phyloP scores from a whole-genome alignment of 2,888 invertebrate species.

The Deilephila elpenor region DNA sequence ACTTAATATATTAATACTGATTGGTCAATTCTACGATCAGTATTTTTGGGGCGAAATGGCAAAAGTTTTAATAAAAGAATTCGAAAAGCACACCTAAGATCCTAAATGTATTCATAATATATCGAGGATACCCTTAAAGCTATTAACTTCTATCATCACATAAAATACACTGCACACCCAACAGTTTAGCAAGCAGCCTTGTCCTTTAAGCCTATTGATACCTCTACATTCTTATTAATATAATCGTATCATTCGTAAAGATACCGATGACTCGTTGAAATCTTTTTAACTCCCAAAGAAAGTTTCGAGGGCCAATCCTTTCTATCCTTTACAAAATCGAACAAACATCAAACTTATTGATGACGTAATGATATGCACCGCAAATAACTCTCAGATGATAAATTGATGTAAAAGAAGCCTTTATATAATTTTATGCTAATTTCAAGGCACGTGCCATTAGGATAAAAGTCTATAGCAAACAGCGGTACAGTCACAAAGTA shows the following conservation, averaged over 20 bases:
- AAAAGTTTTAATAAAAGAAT: too few species aligned
- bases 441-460: slow-evolving; percentile 47
- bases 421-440: slow-evolving; percentile 32
- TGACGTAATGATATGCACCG: slow-evolving; percentile 29
- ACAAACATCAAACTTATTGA: slow-evolving; percentile 9
- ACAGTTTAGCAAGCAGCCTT: not conserved
- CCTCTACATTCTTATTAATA: not conserved
- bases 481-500: slow-evolving; percentile 45
- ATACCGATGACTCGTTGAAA: slow-evolving; percentile 4
- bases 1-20: too few species aligned
- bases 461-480: slow-evolving; percentile 31
- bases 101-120: not conserved
- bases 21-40: too few species aligned
- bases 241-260: slow-evolving; percentile 8
- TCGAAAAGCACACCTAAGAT: not conserved
- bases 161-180: not conserved
- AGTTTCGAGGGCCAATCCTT: not conserved
- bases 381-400: not conserved
- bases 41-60: too few species aligned
- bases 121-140: not conserved
- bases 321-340: slow-evolving; percentile 13
- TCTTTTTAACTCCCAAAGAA: slow-evolving; percentile 16
- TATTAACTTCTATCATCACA: not conserved
- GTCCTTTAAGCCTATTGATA: not conserved
- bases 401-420: slow-evolving; percentile 3